Evolutionary conservation across 2,113 vertebrate genomes (phyloP), one percentile per base, ranked within the genome.

Genomic region (Calidris pygmaea): DNA sequence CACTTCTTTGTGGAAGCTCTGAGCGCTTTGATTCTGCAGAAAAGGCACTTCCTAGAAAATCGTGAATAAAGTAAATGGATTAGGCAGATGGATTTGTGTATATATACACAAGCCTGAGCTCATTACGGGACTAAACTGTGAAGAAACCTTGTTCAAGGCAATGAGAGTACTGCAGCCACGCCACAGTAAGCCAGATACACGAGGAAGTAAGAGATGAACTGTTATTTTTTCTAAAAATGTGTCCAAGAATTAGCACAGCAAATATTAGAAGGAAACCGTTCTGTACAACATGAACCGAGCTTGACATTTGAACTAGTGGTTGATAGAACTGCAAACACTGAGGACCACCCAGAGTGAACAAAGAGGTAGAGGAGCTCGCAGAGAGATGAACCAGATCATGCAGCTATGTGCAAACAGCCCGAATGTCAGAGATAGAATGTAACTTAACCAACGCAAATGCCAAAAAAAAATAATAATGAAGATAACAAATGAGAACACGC

Each of bases 271-370:
- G 52, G 21, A 63, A 78, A 66, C 82, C 24, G 37, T 85, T 91
- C 77, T 43, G 62, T 75, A 73, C 47, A 87, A 78, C 58, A 58
- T 85, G 73, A 92, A 94, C 80, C 48, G 66, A 93, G 39, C 34
- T 60, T 89, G 83, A 85, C 66, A 89, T 92, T 66, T 92, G 43
- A 89, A 89, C 93, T 6, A 72, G 83, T 15, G 17, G 47, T 53
- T 75, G 85, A 96, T n/a, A 91, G 55, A 92, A 66, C 83, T 87
- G 58, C 84, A 92, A 92, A 93, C 66, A 79, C 0, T 55, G 43
- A 89, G 77, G 95, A 96, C 96, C 95, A 95, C 95, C 90, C 92
- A 91, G 83, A 59, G 74, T 29, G 90, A 96, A 93, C 34, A 93
- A 92, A 92, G 92, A 95, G 37, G 62, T 70, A 85, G 50, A 96